Base-by-base conservation (phyloP, 1,140 invertebrate genomes). In the Drosophila kanapiae region DNA sequence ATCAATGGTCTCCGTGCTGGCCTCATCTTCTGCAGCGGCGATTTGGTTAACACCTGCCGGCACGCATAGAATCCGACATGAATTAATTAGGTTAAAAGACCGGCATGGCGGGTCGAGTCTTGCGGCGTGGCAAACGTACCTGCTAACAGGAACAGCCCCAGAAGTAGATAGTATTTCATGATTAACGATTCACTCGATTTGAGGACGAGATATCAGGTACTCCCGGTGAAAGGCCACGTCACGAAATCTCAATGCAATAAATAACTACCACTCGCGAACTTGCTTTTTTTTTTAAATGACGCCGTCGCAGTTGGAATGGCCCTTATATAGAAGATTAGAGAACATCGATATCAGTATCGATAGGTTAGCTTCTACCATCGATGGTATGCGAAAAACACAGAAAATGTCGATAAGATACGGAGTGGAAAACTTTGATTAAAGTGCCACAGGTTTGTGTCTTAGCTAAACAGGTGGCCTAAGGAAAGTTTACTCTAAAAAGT, bases 1-100 rank as follows among this genome's bases (percentile, higher is more conserved):
- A 45, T 97, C 96, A 27, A 98, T 95, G 16, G 91, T 94, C 81
- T 94, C 93, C 6, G 92, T 93, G 64, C 93, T 92, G 69, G 92
- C 93, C 60, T 94, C 93, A 71, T 94, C 93, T 62, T 48, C 62
- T 48, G 93, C 92, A n/a, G 82, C 92, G 23, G 87, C 88, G 54
- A 91, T 86, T 65, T 93, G 91, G 38, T 93, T 91, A 6, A 90
- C 4, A 92, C 93, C 80, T 93, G 54, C 87, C 67, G 91, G 77
- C 75, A 92, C 90, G 91, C 49, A 43, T 48, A 49, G 42, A 74
- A 69, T 69, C 58, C 68, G 11, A 68, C 78, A 61, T 45, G 61
- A 54, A 79, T 80, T 54, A 88, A 77, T 63, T 88, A 88, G 84
- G 84, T 88, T 87, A 87, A 87, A 78, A 59, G 59, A 70, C 77